Evolutionary conservation across 2,888 invertebrate genomes (phyloP).

Genomic region (Pseudococcus jackbeardsleyi): DNA sequence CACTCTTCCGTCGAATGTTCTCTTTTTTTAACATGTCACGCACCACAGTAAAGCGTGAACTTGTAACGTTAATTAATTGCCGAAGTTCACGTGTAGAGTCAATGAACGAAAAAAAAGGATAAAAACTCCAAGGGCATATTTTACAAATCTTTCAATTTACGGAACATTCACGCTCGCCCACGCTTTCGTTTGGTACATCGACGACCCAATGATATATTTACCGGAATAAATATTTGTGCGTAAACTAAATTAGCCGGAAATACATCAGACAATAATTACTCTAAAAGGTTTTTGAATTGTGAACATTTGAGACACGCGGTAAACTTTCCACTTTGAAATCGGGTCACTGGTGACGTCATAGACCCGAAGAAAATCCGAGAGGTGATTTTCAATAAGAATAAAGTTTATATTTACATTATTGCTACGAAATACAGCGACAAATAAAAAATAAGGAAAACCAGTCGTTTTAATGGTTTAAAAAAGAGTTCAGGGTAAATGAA

Average conservation of each 20-base stretch:
- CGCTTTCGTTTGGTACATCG: not conserved
- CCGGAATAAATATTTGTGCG: constrained; percentile 18
- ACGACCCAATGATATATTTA: not conserved
- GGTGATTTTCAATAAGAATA: constrained; percentile 52
- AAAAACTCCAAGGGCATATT: not conserved
- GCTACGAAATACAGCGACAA: not conserved
- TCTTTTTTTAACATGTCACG: not conserved
- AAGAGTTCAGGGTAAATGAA: not conserved
- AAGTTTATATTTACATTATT: constrained; percentile 33
- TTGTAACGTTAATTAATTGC: constrained; percentile 17
- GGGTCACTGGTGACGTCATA: constrained; percentile 61
- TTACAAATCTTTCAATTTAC: not conserved
- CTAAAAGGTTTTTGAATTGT: constrained; percentile 37
- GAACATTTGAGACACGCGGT: constrained; percentile 21
- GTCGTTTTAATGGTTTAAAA: not conserved
- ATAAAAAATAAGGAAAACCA: constrained; percentile 28
- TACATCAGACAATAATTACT: constrained; percentile 45
- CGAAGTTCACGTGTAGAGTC: constrained; percentile 24
- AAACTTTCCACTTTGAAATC: not conserved
- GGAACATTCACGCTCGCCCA: not conserved
- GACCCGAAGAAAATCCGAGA: constrained; percentile 29
- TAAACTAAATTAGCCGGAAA: constrained; percentile 44
- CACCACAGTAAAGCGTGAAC: constrained; percentile 2
- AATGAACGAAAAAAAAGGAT: constrained; percentile 11
- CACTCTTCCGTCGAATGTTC: not conserved